Conservation (phyloP, 2,797 vertebrate species). For the Poecilia gillii region DNA sequence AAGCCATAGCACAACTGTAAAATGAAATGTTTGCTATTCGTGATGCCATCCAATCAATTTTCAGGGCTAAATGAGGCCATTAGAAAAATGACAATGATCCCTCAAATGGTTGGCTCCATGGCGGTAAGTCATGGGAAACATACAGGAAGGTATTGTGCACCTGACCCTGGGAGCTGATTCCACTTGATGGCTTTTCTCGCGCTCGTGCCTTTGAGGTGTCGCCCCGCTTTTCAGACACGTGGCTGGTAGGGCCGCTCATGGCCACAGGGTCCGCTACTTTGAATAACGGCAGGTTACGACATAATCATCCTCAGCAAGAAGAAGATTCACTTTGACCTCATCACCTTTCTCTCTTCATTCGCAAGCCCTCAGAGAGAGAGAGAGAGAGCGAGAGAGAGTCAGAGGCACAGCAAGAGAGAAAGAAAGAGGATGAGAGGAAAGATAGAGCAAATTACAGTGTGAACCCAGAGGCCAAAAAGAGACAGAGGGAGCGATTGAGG, state of each 20-base stretch:
- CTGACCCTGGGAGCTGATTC: conserved; percentile 67
- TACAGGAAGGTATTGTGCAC: conserved; percentile 44
- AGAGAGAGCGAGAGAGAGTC: conserved; percentile 66
- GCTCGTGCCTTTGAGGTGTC: conserved; percentile 39
- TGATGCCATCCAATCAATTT: conserved; percentile 60
- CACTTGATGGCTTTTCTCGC: conserved; percentile 30
- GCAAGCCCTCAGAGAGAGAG: conserved; percentile 69
- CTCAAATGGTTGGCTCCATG: conserved; percentile 42
- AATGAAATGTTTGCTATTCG: conserved; percentile 29
- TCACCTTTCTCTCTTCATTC: conserved; percentile 77
- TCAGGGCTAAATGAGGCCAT: conserved; percentile 50
- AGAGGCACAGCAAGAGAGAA: conserved; percentile 54
- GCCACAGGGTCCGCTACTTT: conserved; percentile 75
- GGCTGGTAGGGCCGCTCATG: conserved; percentile 70
- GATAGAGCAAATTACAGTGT: conserved; percentile 81
- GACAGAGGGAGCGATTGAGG: conserved; percentile 70
- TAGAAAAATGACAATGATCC: conserved; percentile 60
- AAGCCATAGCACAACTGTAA: conserved; percentile 34
- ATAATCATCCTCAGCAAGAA: conserved; percentile 80
- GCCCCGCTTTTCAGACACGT: conserved; percentile 55
- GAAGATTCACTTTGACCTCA: conserved; percentile 83
- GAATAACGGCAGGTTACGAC: conserved; percentile 83
- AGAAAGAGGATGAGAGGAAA: conserved; percentile 40
- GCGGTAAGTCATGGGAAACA: conserved; percentile 40
- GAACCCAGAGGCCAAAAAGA: conserved; percentile 80